Base-by-base conservation (phyloP, 2,113 vertebrate genomes). In the Malurus cyaneus region DNA sequence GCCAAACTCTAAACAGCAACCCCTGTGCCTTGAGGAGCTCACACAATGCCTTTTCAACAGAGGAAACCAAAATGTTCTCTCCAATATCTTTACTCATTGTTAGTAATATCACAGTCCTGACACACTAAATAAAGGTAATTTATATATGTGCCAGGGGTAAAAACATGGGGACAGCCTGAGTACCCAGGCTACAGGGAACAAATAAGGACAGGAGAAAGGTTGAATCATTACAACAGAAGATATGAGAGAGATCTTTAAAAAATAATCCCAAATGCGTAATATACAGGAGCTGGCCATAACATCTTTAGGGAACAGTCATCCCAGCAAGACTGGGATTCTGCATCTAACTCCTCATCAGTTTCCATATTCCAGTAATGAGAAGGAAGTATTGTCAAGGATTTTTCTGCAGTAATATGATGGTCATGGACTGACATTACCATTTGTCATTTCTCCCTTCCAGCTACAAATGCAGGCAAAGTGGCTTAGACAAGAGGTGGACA, bases 21-120 rank as follows among this genome's bases (percentile, higher is more conserved):
- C 31, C 19, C 59, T 28, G 57, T 65, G 6, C 41, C 57, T 81
- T 56, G 23, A 46, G 32, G 5, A 47, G 31, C 31, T 41, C 84
- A 41, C 25, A 49, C 16, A 53, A 23, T 2, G 2, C 23, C 65
- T 12, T 79, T 83, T 15, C 28, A 77, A 8, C 0, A 0, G 0
- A 50, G 32, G 39, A 72, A 89, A 92, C 18, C 12, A 21, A 69
- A 72, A 73, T 1, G 3, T 5, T 60, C 19, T 18, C 83, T 61
- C 67, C 18, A 2, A 0, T 10, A 19, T 49, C 53, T 44, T 76
- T 20, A 20, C 25, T 28, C 2, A 0, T 15, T 49, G 14, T 41
- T 86, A 78, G 46, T 67, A 77, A 42, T 36, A 24, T 20, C 42
- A 46, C 34, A 36, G 47, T 31, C 41, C 17, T 14, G 7, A 47